Evolutionary conservation across 2,113 vertebrate genomes (phyloP).

Genomic region (Pontoporia blainvillei): DNA sequence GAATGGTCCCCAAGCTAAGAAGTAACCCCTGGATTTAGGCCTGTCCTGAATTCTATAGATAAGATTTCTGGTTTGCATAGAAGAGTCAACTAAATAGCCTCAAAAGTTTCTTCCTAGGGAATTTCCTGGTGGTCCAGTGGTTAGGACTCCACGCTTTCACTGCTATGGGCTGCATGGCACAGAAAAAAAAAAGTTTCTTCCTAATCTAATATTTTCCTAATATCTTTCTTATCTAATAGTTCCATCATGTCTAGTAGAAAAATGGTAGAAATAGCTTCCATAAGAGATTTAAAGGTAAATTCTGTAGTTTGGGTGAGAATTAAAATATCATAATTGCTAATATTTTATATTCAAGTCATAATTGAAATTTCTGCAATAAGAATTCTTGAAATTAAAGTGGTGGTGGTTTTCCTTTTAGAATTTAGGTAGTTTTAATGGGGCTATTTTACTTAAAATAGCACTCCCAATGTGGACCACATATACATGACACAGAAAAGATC

Average conservation of each 20-base stretch:
- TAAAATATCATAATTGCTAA: neutral
- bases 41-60: neutral
- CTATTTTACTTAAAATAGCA: constrained; percentile 2
- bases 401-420: neutral
- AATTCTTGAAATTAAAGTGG: constrained; percentile 32
- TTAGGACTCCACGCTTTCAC: neutral
- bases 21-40: neutral
- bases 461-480: neutral
- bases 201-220: neutral
- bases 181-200: constrained; percentile 9
- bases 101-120: constrained; percentile 8
- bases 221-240: neutral
- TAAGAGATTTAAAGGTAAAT: constrained; percentile 35
- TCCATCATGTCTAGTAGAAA: neutral
- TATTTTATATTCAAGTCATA: constrained; percentile 15
- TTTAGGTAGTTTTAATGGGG: constrained; percentile 11
- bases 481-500: neutral
- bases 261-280: neutral
- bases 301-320: constrained; percentile 2
- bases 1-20: neutral
- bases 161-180: neutral
- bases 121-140: neutral
- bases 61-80: neutral
- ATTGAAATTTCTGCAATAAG: constrained; percentile 24
- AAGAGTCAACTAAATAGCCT: neutral